Evolutionary conservation across 2,113 vertebrate genomes (phyloP), one percentile per base, ranked within the genome.

Genomic region (Fukomys damarensis): DNA sequence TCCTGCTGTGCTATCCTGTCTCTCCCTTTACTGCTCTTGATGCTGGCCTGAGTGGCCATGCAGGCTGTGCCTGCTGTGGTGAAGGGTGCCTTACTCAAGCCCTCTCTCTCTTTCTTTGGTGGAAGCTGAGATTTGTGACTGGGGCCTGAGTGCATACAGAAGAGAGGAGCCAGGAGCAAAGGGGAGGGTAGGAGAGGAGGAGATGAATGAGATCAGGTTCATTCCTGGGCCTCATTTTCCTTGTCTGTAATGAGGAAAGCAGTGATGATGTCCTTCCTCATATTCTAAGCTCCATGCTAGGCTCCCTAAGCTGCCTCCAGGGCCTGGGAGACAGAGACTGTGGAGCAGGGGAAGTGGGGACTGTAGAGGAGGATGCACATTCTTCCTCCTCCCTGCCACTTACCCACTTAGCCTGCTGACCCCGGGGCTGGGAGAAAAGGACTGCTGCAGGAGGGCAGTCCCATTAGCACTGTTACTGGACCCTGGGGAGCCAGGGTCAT

Each of bases 401-500:
- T 88, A 90, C 2, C 32, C 76, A 85, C 86, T 91, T 86, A 59
- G 52, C 58, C 70, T 65, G 16, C 54, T 49, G 59, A 54, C 82
- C 96, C 77, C 81, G 77, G 77, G 76, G 28, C 61, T 13, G 28
- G 76, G 66, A 77, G 16, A 41, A 52, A 52, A 89, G 85, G 49
- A 41, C 49, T 86, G 59, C 79, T 63, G 52, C 0, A 0, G 65
- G 80, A 87, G 66, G 72, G 84, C 52, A 76, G 82, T 32, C 32
- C 93, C 93, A 93, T 94, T 86, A 91, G 66, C 65, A 56, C 91
- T 76, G 65, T 65, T 86, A 32, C 59, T 6, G 46, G 90, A 58
- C 95, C 85, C 85, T 8, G 46, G 92, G 79, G 96, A 95, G 5
- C 43, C 92, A 56, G 58, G 68, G 95, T 94, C 84, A 7, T 35